Percentiles rank a stretch among this genome's conserved stretches.
phyloP scores from a whole-genome alignment of 2,888 invertebrate genomes.

The Hirtodrosophila alboralis region DNA sequence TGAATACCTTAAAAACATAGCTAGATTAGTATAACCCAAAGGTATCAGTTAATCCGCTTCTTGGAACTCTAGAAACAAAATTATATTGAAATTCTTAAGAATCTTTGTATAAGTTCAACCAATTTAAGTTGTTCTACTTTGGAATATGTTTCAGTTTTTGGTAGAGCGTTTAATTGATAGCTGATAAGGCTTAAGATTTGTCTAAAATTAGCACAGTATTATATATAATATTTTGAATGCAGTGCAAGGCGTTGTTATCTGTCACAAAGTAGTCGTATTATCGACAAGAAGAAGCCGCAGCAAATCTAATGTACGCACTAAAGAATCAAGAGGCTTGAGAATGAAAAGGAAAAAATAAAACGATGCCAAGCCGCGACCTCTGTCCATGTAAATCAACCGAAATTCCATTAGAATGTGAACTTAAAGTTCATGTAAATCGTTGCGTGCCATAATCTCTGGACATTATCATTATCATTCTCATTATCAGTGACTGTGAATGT shows the following conservation, averaged over 20 bases:
- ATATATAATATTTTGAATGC: conserved; percentile 4
- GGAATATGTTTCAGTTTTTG: conserved; percentile 1
- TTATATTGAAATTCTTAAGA: too few species aligned
- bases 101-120: background rate
- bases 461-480: conserved; percentile 66
- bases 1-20: too few species aligned
- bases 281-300: conserved; percentile 23
- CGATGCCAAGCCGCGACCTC: conserved; percentile 67
- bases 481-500: conserved; percentile 48
- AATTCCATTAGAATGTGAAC: conserved; percentile 80
- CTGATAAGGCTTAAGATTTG: conserved; percentile 10
- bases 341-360: too few species aligned
- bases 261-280: background rate
- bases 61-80: too few species aligned
- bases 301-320: conserved; percentile 34
- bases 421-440: conserved; percentile 74
- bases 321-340: background rate
- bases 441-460: conserved; percentile 77
- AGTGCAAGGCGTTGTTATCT: conserved; percentile 8
- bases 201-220: background rate
- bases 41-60: too few species aligned
- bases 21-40: too few species aligned
- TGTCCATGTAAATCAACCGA: conserved; percentile 72
- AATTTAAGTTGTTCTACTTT: background rate
- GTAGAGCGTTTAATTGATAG: background rate